Conservation (phyloP, 2,888 invertebrate genomes). For the Amblyteles armatorius region DNA sequence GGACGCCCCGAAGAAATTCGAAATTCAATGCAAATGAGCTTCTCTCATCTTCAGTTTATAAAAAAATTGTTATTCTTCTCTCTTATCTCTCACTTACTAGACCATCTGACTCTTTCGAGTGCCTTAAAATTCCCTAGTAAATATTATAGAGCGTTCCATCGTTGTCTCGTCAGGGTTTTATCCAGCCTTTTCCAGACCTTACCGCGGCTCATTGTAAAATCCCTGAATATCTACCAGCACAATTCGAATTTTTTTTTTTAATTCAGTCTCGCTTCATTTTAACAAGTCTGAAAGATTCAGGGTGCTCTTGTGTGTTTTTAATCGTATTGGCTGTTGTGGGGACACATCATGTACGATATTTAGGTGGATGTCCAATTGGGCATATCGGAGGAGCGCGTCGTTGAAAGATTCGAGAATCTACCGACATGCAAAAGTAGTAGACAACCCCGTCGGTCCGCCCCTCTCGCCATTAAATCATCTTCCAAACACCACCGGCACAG, state of each 20-base stretch:
- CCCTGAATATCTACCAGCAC: too few species aligned
- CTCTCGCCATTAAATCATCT: conserved; percentile 47
- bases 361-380: background rate
- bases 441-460: conserved; percentile 38
- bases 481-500: conserved; percentile 24
- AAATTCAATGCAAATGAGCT: background rate
- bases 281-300: background rate
- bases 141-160: too few species aligned
- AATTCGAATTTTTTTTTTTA: background rate
- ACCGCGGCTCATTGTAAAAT: too few species aligned
- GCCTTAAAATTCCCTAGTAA: too few species aligned
- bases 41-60: background rate
- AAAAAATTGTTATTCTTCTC: background rate
- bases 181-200: too few species aligned
- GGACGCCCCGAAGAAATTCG: too few species aligned
- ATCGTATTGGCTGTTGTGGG: conserved; percentile 13
- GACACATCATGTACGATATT: background rate
- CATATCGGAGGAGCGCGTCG: background rate
- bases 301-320: conserved; percentile 8
- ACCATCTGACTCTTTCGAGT: background rate
- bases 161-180: too few species aligned
- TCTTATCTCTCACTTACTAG: background rate
- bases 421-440: background rate
- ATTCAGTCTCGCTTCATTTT: background rate
- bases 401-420: background rate